phyloP scores from a whole-genome alignment of 2,113 vertebrate species.

The Eptesicus fuscus region DNA sequence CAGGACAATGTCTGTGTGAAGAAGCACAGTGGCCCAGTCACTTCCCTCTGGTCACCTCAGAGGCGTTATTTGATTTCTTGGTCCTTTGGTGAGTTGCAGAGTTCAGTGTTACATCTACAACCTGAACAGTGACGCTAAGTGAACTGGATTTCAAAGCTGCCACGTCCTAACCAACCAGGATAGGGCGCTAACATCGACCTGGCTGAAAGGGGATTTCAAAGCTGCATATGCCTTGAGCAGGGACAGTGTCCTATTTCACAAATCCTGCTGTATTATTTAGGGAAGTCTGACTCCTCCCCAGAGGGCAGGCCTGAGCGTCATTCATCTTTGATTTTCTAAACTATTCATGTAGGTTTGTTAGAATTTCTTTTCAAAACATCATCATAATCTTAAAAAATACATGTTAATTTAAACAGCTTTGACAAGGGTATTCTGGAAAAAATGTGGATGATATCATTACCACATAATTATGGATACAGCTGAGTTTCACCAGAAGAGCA shows the following conservation, averaged over 20 bases:
- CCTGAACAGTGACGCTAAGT: background rate
- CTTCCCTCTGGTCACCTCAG: background rate
- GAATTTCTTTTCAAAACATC: background rate
- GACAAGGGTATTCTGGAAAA: background rate
- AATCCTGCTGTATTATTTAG: background rate
- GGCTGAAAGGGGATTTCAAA: background rate
- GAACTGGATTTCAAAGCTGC: background rate
- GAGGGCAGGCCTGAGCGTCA: background rate
- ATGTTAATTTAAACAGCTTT: slow-evolving; percentile 20
- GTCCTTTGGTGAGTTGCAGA: background rate
- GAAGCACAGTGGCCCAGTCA: background rate
- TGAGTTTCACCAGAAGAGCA: background rate
- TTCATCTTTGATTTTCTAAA: background rate
- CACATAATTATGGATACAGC: slow-evolving; percentile 40
- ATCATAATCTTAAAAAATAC: background rate
- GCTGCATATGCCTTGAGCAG: background rate
- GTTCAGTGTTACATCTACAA: background rate
- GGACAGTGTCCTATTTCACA: background rate
- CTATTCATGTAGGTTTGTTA: background rate
- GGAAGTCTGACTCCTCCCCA: background rate
- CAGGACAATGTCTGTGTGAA: background rate
- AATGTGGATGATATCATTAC: background rate
- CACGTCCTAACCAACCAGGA: background rate
- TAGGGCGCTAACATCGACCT: background rate
- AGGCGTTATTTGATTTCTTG: background rate